Evolutionary conservation across 2,113 vertebrate species (phyloP).

Genomic region (Alethe diademata): DNA sequence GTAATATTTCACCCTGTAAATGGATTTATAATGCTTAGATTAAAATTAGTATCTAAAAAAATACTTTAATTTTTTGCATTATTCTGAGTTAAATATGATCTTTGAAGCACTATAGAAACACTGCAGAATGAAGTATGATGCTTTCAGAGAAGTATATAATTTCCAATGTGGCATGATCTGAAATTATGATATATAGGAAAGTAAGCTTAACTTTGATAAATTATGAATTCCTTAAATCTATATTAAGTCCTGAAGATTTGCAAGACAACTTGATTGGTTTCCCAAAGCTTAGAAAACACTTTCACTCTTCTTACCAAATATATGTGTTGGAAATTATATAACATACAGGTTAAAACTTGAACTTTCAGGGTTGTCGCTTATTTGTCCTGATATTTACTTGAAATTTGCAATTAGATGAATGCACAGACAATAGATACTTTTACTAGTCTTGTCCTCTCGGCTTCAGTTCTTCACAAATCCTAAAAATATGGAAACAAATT

Average conservation of each 20-base stretch:
- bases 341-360: background rate
- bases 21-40: background rate
- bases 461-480: background rate
- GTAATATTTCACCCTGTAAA: background rate
- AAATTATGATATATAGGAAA: background rate
- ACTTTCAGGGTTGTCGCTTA: background rate
- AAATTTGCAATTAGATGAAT: background rate
- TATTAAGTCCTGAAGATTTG: background rate
- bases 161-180: background rate
- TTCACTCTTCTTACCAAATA: background rate
- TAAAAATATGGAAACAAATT: background rate
- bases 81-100: background rate
- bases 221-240: background rate
- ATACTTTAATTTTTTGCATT: background rate
- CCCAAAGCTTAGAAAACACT: background rate
- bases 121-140: background rate
- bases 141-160: background rate
- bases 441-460: background rate
- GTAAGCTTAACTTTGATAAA: background rate
- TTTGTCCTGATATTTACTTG: background rate
- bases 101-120: background rate
- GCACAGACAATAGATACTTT: background rate
- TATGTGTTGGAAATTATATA: background rate
- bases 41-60: background rate
- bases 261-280: background rate